Evolutionary conservation across 2,113 vertebrate species (phyloP).

Genomic region (Psophia crepitans): DNA sequence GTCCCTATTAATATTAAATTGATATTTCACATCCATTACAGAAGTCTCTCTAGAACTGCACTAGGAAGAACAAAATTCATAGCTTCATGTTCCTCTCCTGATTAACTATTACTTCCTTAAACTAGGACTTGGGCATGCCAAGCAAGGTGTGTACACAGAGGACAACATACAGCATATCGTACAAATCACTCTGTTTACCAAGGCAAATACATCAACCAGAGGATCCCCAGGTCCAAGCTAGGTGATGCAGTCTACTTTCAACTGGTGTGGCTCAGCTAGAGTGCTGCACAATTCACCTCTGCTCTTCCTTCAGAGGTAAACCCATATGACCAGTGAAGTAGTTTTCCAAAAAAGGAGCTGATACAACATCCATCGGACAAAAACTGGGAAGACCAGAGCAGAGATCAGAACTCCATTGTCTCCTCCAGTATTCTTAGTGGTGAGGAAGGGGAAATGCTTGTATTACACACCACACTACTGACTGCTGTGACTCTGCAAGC

Average conservation of each 20-base stretch:
- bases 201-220: not conserved
- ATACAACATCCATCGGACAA: not conserved
- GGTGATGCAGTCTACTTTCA: not conserved
- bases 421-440: not conserved
- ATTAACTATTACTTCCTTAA: not conserved
- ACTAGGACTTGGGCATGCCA: not conserved
- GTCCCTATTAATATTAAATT: not conserved
- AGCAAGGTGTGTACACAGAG: not conserved
- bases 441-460: not conserved
- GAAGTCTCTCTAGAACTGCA: not conserved
- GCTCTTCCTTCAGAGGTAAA: not conserved
- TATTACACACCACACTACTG: too few species aligned
- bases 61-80: not conserved
- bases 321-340: rapidly evolving
- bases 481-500: not conserved
- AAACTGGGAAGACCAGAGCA: not conserved
- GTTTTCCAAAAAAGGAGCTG: not conserved
- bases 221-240: not conserved
- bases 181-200: not conserved
- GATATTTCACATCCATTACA: not conserved
- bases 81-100: not conserved
- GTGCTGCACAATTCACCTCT: not conserved
- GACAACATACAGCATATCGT: not conserved
- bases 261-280: not conserved
- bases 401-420: not conserved